These are phyloP conservation scores for Menidia menidia DNA, from an alignment of 2,797 vertebrate species.

Conservation along the genomic window DNA sequence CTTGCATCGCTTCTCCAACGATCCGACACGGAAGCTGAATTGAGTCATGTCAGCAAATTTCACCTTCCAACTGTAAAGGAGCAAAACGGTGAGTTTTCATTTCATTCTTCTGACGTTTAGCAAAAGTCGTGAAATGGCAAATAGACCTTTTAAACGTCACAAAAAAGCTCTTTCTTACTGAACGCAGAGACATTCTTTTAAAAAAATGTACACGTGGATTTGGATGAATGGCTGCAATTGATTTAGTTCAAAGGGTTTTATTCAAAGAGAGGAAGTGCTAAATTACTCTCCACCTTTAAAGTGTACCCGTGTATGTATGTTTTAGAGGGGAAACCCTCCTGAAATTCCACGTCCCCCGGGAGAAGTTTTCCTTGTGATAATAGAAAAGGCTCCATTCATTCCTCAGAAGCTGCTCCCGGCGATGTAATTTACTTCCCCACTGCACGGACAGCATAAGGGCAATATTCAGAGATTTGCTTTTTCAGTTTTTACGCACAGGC, in stretches of 20 bases:
- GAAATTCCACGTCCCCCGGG: conserved; percentile 86
- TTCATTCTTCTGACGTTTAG: conserved; percentile 20
- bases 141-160: conserved; percentile 3
- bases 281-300: conserved; percentile 92
- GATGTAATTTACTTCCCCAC: conserved; percentile 89
- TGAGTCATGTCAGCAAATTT: conserved; percentile 91
- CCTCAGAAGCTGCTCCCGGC: conserved; percentile 83
- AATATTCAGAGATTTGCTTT: conserved; percentile 76
- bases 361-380: conserved; percentile 80
- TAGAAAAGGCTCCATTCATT: conserved; percentile 93
- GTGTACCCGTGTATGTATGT: conserved; percentile 91
- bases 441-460: conserved; percentile 87
- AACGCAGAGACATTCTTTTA: conserved; percentile 16
- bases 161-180: conserved; percentile 17
- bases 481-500: conserved; percentile 27
- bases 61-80: conserved; percentile 90
- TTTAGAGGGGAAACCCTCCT: conserved; percentile 84
- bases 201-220: conserved; percentile 59
- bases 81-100: conserved; percentile 88
- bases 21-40: conserved; percentile 88
- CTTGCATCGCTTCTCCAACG: conserved; percentile 92
- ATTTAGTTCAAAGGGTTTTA: conserved; percentile 85
- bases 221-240: conserved; percentile 85
- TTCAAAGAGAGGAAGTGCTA: conserved; percentile 89
- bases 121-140: neutral